Conservation (phyloP, 2,797 vertebrate species). For the Protonibea diacanthus region DNA sequence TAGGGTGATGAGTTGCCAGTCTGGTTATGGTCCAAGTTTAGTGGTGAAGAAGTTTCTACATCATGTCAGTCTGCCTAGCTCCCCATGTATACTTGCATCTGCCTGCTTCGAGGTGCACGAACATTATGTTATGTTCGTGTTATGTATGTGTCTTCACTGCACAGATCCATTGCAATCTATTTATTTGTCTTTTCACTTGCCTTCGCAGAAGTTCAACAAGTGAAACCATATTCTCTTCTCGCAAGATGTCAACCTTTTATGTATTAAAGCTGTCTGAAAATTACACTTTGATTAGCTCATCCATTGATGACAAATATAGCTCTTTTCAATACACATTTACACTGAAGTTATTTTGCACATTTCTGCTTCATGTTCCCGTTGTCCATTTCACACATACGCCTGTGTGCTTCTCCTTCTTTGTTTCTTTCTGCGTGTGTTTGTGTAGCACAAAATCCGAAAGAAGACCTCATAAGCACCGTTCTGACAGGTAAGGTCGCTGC, state of each 20-base stretch:
- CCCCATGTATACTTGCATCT: not conserved
- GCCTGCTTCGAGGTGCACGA: not conserved
- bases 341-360: not conserved
- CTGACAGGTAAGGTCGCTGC: constrained; percentile 84
- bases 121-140: not conserved
- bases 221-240: not conserved
- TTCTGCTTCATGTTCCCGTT: constrained; percentile 9
- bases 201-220: not conserved
- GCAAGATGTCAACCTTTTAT: not conserved
- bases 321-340: not conserved
- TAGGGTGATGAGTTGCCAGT: too few species aligned
- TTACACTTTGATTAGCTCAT: not conserved
- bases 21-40: not conserved
- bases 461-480: constrained; percentile 87
- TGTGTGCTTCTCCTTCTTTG: constrained; percentile 34
- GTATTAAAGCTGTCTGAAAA: not conserved
- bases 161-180: not conserved
- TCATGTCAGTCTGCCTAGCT: not conserved
- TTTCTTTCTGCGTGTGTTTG: constrained; percentile 24
- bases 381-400: constrained; percentile 63
- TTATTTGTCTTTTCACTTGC: not conserved
- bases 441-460: constrained; percentile 79
- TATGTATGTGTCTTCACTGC: not conserved
- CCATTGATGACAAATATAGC: not conserved
- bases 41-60: not conserved